Evolutionary conservation across 2,888 invertebrate species (phyloP).

Genomic region (Panzeria rudis): DNA sequence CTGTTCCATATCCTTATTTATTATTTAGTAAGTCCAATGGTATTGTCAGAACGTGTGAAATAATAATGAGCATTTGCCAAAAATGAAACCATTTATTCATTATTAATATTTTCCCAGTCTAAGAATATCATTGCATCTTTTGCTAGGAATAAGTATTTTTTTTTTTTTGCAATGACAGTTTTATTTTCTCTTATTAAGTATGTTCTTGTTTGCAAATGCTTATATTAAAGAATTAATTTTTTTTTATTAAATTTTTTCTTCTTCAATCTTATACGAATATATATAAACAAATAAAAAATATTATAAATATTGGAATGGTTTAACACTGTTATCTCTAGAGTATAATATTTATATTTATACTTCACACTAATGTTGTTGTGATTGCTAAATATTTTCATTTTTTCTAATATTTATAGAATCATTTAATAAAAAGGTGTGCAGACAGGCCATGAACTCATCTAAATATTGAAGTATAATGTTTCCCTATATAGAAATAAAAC

Average conservation of each 20-base stretch:
- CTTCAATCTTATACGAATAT: conserved; percentile 40
- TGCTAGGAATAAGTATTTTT: too few species aligned
- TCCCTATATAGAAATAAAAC: conserved; percentile 14
- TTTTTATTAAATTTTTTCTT: neutral
- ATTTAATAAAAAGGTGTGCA: conserved; percentile 44
- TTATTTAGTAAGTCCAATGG: too few species aligned
- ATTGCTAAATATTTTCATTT: conserved; percentile 16
- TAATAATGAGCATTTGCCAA: too few species aligned
- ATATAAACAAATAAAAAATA: neutral
- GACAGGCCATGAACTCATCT: conserved; percentile 42
- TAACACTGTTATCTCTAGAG: conserved; percentile 56
- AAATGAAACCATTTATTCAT: too few species aligned
- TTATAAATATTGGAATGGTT: neutral
- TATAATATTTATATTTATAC: conserved; percentile 17
- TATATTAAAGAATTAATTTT: neutral
- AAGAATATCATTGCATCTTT: too few species aligned
- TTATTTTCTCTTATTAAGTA: neutral
- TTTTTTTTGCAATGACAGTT: too few species aligned
- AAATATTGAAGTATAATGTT: conserved; percentile 14
- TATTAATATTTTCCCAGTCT: too few species aligned
- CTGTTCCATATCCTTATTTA: too few species aligned
- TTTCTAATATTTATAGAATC: conserved; percentile 56
- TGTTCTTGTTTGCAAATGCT: neutral
- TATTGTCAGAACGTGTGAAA: too few species aligned
- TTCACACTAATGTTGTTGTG: neutral